phyloP scores from a whole-genome alignment of 1,140 invertebrate species.

The Apocrypta bakeri region DNA sequence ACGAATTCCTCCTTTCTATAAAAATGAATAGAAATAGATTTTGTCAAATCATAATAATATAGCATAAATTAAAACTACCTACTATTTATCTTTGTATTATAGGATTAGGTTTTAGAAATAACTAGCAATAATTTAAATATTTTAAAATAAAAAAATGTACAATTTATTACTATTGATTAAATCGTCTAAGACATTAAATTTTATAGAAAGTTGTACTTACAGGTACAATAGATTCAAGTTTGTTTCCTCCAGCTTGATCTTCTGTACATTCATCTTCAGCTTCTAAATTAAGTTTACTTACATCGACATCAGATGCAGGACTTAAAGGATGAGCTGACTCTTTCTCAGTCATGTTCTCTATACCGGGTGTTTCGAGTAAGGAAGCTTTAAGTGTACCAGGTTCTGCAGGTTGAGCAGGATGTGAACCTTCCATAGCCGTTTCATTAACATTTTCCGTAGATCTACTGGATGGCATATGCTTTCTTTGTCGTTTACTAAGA shows the following conservation, averaged over 20 bases:
- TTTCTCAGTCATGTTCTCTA: constrained; percentile 96
- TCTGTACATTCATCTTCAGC: constrained; percentile 52
- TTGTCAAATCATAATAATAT: too few relatives aligned
- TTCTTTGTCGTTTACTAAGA: constrained; percentile 80
- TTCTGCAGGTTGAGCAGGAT: constrained; percentile 90
- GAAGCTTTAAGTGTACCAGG: constrained; percentile 93
- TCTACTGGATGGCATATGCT: constrained; percentile 69
- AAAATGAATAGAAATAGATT: constrained; percentile 32
- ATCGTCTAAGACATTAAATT: too few relatives aligned
- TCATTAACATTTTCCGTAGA: constrained; percentile 74
- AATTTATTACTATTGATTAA: too few relatives aligned
- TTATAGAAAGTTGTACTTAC: constrained; percentile 57
- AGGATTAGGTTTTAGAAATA: too few relatives aligned
- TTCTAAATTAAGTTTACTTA: constrained; percentile 53
- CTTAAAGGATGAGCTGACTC: constrained; percentile 88
- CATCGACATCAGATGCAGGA: constrained; percentile 62
- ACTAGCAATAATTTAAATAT: too few relatives aligned
- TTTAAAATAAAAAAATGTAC: too few relatives aligned
- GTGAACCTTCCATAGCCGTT: constrained; percentile 87
- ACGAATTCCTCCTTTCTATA: constrained; percentile 72
- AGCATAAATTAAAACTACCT: too few relatives aligned
- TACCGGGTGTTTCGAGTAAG: constrained; percentile 90
- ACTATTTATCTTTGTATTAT: too few relatives aligned
- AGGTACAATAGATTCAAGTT: constrained; percentile 64
- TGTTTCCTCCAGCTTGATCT: constrained; percentile 52